Conservation (phyloP, 2,113 vertebrate species). For the Lophura nycthemera region DNA sequence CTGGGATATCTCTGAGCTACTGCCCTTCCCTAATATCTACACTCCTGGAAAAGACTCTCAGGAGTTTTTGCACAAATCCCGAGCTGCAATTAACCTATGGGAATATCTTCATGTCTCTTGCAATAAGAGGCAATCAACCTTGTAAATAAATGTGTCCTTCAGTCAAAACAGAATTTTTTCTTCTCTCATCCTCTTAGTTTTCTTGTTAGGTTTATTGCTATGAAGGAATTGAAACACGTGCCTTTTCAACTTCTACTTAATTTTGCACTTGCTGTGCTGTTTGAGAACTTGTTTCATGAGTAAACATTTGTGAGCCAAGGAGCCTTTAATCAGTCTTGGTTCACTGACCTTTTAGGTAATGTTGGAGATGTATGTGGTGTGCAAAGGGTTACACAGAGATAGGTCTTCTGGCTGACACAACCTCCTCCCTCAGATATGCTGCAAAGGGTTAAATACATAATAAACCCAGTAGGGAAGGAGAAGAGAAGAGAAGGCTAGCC, state of each 20-base stretch:
- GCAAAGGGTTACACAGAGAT: constrained; percentile 11
- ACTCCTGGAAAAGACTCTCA: background rate
- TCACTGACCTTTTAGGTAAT: background rate
- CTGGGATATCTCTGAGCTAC: background rate
- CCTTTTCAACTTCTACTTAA: background rate
- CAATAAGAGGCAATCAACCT: background rate
- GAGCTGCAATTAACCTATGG: background rate
- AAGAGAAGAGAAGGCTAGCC: constrained; percentile 29
- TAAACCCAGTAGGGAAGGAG: constrained; percentile 46
- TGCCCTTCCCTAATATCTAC: background rate
- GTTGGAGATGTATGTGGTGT: background rate
- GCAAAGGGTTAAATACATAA: constrained; percentile 56
- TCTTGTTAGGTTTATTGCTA: background rate
- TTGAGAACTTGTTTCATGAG: background rate
- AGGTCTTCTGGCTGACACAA: constrained; percentile 3
- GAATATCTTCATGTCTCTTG: background rate
- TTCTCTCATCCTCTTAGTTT: background rate
- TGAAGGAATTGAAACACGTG: background rate
- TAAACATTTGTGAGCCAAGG: background rate
- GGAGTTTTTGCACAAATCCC: background rate
- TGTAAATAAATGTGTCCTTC: background rate
- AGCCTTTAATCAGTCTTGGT: background rate
- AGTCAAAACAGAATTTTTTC: background rate
- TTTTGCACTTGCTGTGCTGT: background rate
- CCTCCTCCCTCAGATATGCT: constrained; percentile 11